Conservation (phyloP, 2,113 vertebrate species). For the Etheostoma spectabile region DNA sequence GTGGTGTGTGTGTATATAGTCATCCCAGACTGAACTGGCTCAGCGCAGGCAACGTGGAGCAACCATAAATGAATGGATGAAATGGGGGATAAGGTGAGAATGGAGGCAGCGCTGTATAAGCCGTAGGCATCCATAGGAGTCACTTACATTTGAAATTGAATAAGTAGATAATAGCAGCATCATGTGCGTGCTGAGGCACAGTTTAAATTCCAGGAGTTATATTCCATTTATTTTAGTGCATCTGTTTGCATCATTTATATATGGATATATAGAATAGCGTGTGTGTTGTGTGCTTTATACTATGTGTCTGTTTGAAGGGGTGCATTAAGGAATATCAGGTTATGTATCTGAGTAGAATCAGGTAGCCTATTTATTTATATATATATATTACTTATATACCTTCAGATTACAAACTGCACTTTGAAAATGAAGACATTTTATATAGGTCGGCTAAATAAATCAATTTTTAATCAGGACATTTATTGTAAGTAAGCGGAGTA, state of each 20-base stretch:
- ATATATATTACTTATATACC: too few relatives aligned
- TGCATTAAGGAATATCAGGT: background rate
- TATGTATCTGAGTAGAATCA: background rate
- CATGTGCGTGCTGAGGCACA: background rate
- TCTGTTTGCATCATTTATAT: background rate
- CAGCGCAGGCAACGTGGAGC: constrained; percentile 49
- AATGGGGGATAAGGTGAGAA: constrained; percentile 16
- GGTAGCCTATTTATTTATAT: too few relatives aligned
- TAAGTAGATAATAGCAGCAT: constrained; percentile 13
- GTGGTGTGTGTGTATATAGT: background rate
- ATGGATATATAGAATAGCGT: background rate
- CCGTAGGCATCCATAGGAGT: constrained; percentile 42
- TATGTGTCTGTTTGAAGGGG: background rate
- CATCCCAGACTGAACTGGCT: constrained; percentile 40
- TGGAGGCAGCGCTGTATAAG: constrained; percentile 38
- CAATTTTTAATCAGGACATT: background rate
- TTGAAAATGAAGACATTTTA: background rate
- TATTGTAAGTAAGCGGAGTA: background rate
- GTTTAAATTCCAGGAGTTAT: background rate
- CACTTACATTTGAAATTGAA: constrained; percentile 53
- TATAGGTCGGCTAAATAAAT: background rate
- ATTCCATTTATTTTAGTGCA: background rate
- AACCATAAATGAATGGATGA: constrained; percentile 61
- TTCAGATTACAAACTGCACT: background rate
- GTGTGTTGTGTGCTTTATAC: background rate